These are phyloP conservation scores for Cottoperca gobio DNA, from an alignment of 2,797 vertebrate species.

Conservation along the genomic window DNA sequence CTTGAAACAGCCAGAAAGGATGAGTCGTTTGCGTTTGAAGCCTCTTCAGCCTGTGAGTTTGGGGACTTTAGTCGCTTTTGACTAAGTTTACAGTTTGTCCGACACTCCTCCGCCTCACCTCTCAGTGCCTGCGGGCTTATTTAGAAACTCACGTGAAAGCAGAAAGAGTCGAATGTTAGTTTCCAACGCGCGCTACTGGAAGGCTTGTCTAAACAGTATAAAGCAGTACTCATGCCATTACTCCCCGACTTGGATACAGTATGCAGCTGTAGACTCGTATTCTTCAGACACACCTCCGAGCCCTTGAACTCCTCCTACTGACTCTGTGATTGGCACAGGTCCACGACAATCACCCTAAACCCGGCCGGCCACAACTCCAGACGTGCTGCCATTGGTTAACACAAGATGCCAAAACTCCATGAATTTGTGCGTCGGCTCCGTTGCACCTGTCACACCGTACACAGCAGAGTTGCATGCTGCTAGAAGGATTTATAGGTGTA, in stretches of 20 bases:
- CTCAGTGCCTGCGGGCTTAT: constrained; percentile 21
- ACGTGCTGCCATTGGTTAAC: constrained; percentile 66
- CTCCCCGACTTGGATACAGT: constrained; percentile 83
- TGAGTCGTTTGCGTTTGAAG: constrained; percentile 44
- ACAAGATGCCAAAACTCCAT: constrained; percentile 36
- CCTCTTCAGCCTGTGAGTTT: constrained; percentile 66
- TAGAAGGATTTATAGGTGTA: constrained; percentile 43
- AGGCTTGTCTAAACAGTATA: constrained; percentile 77
- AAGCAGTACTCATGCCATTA: constrained; percentile 83
- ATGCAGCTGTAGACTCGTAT: constrained; percentile 80
- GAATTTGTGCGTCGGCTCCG: constrained; percentile 53
- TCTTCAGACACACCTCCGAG: constrained; percentile 80
- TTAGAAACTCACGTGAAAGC: constrained; percentile 19
- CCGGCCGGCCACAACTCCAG: constrained; percentile 22
- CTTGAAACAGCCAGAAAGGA: constrained; percentile 60
- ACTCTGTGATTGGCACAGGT: constrained; percentile 74
- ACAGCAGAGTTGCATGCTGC: constrained; percentile 38
- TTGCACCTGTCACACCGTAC: constrained; percentile 76
- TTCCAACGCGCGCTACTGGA: constrained; percentile 67
- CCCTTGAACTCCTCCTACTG: constrained; percentile 66
- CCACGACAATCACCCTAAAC: constrained; percentile 56
- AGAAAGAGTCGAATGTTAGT: constrained; percentile 32
- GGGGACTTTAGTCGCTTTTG: constrained; percentile 67
- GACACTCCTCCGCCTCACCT: constrained; percentile 41
- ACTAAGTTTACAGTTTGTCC: constrained; percentile 70